Evolutionary conservation across 2,888 invertebrate genomes (phyloP), one percentile per base, ranked within the genome.

Genomic region (Pristionchus arcanus): DNA sequence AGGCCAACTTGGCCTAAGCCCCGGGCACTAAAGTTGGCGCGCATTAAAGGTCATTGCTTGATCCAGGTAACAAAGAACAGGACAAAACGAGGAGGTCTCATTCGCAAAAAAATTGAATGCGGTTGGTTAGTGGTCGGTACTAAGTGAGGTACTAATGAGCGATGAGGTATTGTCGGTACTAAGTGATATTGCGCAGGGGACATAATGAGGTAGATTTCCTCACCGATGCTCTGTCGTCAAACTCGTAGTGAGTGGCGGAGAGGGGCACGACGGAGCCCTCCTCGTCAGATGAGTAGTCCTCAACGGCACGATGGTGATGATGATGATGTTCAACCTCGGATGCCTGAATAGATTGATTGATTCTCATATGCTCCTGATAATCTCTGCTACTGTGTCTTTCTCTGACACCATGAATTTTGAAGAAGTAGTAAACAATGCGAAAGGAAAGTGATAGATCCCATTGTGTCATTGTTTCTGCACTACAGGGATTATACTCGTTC

Each of bases 231-330:
- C 55, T 49, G 25, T 88, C 74, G n/a, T 88, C 87, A n/a, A 88
- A 88, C 11, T 49, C 87, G 55, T 88, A 88, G 34, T 55, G 55
- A 55, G 74, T 88, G 55, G 49, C 74, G 25, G 87, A 74, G 55
- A 74, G 28, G 25, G 34, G 49, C 34, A 53, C 55, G 55, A 88
- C 74, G 34, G 74, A 37, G 15, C 87, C 87, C 13, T 88, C 87
- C 53, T 88, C 87, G 28, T 88, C 87, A 16, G 71, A 71, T 4
- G 31, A 28, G 42, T 71, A 37, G 31, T 88, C 71, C 28, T 88
- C 87, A 13, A 21, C 53, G 11, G 42, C 28, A 86, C 86, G 74
- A 77, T 77, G 77, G 81, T 49, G 49, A 49, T 81, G 28, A 4
- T 81, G 25, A 28, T 81, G 81, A n/a, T 81, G 81, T 3, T 49